phyloP scores from a whole-genome alignment of 2,888 invertebrate genomes.

The Endomychus coccineus region DNA sequence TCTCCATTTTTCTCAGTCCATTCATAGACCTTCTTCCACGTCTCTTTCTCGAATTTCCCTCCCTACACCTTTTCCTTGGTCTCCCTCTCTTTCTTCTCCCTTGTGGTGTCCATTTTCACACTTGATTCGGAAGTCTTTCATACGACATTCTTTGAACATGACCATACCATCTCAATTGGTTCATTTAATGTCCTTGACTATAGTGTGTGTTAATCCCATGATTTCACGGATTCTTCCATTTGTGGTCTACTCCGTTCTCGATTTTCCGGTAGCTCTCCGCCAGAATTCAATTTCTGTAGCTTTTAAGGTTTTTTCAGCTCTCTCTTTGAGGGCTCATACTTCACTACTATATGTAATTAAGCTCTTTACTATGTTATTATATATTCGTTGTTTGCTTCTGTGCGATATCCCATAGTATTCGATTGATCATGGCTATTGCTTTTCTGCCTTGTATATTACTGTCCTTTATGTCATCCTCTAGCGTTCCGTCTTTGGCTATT shows the following conservation, averaged over 20 bases:
- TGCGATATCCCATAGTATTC: slow-evolving; percentile 1
- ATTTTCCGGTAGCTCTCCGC: slow-evolving; percentile 2
- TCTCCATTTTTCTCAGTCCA: no score
- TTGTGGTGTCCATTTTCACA: no score
- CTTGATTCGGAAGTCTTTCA: no score
- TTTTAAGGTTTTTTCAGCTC: neutral
- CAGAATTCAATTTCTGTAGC: slow-evolving; percentile 2
- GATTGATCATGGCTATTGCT: slow-evolving; percentile 1
- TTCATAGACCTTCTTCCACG: no score
- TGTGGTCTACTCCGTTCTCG: neutral
- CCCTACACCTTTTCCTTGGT: no score
- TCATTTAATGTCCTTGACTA: neutral
- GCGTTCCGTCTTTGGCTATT: no score
- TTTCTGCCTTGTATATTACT: slow-evolving; percentile 2
- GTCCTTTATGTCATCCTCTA: neutral
- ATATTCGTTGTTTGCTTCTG: neutral
- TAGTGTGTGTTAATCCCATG: neutral
- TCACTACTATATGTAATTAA: neutral
- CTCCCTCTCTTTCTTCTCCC: no score
- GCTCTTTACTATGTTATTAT: neutral
- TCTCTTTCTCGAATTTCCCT: no score
- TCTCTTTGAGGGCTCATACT: neutral
- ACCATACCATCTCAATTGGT: neutral
- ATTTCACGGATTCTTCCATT: neutral
- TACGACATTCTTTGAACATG: slow-evolving; percentile 3